Evolutionary conservation across 2,113 vertebrate species (phyloP), one percentile per base, ranked within the genome.

Genomic region (Natator depressus): DNA sequence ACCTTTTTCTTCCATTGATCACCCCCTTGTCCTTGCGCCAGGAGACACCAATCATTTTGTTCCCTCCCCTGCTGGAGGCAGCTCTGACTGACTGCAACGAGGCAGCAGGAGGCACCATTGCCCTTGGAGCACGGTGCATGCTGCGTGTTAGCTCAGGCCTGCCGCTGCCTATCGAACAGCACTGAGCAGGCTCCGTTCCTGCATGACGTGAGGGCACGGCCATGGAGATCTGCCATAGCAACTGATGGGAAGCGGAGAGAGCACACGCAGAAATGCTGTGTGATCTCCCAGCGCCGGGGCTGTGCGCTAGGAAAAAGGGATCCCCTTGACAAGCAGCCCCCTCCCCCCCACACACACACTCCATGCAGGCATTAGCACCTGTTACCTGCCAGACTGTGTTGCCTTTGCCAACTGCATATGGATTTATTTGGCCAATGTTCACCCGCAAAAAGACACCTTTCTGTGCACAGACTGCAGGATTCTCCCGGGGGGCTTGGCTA

Each of bases 101-200:
- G 11, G 22, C 22, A 10, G 42, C 12, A 13, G 42, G 8, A 46
- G 38, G 8, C 62, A 20, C 35, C 17, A 5, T n/a, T 14, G 2
- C 35, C 38, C 72, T 76, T 10, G 17, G 62, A 69, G 16, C 62
- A 69, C 8, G n/a, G 62, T 69, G 8, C 35, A 4, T 4, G 35
- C 72, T 76, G 72, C 5, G 22, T 27, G 72, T 76, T 22, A 46
- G 20, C 72, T 76, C 38, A 13, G 20, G 38, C 20, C 72, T 46
- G 38, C 20, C 3, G 8, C 69, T 72, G 17, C 69, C 35, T 29
- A 51, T 42, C 57, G 65, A 91, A 55, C 46, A 84, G 81, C 88
- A 92, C 75, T 92, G 96, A 93, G 89, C 94, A 93, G 92, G 91
- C 91, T 93, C 94, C 35, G 57, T 89, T 89, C 47, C 55, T n/a